Percentiles rank a stretch among this genome's conserved stretches.
Evolutionary conservation across 2,113 vertebrate species (phyloP).

Genomic region (Phoenicopterus ruber): DNA sequence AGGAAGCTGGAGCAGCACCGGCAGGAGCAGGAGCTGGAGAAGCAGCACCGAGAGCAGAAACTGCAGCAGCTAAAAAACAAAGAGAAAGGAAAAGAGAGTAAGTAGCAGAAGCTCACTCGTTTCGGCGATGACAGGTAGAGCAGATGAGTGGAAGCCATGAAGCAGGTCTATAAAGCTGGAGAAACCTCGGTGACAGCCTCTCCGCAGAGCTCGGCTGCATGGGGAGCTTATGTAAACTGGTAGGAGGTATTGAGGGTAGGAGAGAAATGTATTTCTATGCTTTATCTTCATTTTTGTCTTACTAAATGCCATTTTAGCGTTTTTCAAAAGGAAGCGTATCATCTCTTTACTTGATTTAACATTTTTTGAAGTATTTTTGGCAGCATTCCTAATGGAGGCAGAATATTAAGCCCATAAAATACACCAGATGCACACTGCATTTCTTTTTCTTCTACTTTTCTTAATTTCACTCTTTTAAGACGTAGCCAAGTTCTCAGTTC

Average conservation of each 20-base stretch:
- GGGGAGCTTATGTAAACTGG: not conserved
- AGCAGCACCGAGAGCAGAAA: conserved; percentile 95
- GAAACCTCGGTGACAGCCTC: not conserved
- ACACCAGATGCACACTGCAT: not conserved
- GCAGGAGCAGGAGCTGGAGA: conserved; percentile 94
- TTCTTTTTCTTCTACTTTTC: not conserved
- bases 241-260: not conserved
- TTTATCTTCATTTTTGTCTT: conserved; percentile 9
- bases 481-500: not conserved
- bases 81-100: conserved; percentile 96
- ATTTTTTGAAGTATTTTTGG: conserved; percentile 31
- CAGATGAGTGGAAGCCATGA: not conserved
- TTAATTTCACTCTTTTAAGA: conserved; percentile 40
- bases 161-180: not conserved
- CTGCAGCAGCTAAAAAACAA: conserved; percentile 95
- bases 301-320: not conserved
- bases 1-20: conserved; percentile 93
- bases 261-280: not conserved
- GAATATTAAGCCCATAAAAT: not conserved
- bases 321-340: not conserved
- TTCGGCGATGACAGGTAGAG: not conserved
- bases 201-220: not conserved
- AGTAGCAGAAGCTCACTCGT: conserved; percentile 56
- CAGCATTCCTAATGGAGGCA: conserved; percentile 28
- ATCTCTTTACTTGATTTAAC: conserved; percentile 1